These are phyloP conservation scores for Catostomus latipinnis DNA, from an alignment of 2,797 vertebrate genomes.

Conservation along the genomic window DNA sequence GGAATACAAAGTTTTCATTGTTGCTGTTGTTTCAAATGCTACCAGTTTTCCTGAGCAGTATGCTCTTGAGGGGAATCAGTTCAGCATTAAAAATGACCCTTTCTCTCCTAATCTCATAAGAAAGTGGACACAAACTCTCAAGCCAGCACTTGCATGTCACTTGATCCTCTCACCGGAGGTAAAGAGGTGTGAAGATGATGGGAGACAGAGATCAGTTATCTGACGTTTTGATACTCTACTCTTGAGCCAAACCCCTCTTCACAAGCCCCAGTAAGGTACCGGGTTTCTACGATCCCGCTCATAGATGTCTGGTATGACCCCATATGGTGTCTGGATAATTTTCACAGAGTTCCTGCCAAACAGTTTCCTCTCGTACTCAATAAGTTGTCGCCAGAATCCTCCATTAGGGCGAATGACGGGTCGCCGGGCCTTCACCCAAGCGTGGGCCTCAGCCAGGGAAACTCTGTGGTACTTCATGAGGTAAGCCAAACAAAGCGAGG, in stretches of 20 bases:
- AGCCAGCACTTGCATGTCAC: background rate
- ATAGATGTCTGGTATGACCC: constrained; percentile 92
- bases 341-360: constrained; percentile 94
- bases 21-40: constrained; percentile 68
- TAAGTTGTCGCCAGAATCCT: constrained; percentile 97
- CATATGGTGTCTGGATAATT: constrained; percentile 97
- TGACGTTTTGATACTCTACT: constrained; percentile 12
- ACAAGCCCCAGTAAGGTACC: constrained; percentile 95
- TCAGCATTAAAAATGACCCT: constrained; percentile 45
- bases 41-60: constrained; percentile 72
- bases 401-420: constrained; percentile 94
- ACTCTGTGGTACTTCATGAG: constrained; percentile 97
- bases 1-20: background rate
- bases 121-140: constrained; percentile 43
- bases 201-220: constrained; percentile 7
- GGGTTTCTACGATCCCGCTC: constrained; percentile 92
- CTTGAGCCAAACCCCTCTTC: constrained; percentile 49
- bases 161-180: constrained; percentile 34
- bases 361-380: constrained; percentile 95
- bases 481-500: constrained; percentile 95
- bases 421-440: constrained; percentile 94
- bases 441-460: constrained; percentile 91
- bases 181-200: constrained; percentile 27
- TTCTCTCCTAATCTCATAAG: constrained; percentile 49
- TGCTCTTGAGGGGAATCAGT: constrained; percentile 52